phyloP scores from a whole-genome alignment of 2,797 vertebrate species.

The Amazonetta brasiliensis region DNA sequence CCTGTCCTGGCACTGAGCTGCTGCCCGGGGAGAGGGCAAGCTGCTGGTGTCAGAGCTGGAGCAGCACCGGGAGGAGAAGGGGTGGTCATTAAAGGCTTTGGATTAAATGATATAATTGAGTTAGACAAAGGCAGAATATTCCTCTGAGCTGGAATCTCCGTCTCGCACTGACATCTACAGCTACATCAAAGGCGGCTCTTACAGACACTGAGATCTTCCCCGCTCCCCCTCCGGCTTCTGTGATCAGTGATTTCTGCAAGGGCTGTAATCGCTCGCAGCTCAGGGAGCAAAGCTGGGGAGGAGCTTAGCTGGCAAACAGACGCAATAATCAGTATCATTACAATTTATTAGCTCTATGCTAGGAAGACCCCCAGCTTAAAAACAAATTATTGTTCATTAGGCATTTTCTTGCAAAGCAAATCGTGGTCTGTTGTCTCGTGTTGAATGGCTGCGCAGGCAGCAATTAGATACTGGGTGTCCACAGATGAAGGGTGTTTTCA shows the following conservation, averaged over 20 bases:
- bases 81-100: background rate
- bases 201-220: background rate
- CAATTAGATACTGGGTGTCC: background rate
- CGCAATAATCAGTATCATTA: constrained; percentile 8
- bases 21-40: background rate
- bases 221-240: background rate
- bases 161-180: constrained; percentile 23
- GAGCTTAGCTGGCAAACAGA: background rate
- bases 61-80: background rate
- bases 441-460: background rate
- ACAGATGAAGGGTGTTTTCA: background rate
- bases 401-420: background rate
- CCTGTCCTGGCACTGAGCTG: background rate
- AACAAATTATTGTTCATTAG: background rate
- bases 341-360: constrained; percentile 20
- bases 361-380: background rate
- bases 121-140: background rate
- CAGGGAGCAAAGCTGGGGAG: background rate
- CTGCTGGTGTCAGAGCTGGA: background rate
- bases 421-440: background rate
- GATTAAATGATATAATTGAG: background rate
- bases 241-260: background rate
- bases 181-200: constrained; percentile 19
- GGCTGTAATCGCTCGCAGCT: background rate
- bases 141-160: constrained; percentile 24